These are phyloP conservation scores for Etia nguti DNA, from an alignment of 2,113 vertebrate species.

Conservation along the genomic window DNA sequence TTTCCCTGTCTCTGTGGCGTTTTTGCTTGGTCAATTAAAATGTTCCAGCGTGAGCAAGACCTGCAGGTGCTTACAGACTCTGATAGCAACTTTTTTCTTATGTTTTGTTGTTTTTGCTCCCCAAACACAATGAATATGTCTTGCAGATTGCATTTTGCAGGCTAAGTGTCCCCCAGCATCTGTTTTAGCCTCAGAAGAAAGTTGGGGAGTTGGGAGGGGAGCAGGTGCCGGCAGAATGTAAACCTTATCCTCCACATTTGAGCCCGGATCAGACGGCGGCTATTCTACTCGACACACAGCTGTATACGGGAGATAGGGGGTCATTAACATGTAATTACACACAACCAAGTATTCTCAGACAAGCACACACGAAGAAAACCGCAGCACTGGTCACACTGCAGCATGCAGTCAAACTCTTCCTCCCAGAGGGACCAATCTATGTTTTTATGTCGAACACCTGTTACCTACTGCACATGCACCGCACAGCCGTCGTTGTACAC, in stretches of 20 bases:
- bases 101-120: neutral
- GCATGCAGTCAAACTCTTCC: constrained; percentile 3
- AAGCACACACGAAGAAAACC: neutral
- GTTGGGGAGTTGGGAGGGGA: constrained; percentile 21
- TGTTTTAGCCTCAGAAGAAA: constrained; percentile 37
- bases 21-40: constrained; percentile 62
- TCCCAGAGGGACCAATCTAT: constrained; percentile 57
- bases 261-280: constrained; percentile 24
- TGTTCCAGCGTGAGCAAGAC: constrained; percentile 45
- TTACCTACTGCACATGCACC: constrained; percentile 21
- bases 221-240: constrained; percentile 32
- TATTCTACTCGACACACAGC: constrained; percentile 12
- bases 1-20: constrained; percentile 12
- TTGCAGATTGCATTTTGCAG: constrained; percentile 51
- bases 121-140: constrained; percentile 22
- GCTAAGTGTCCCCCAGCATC: constrained; percentile 50
- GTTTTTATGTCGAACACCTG: constrained; percentile 57
- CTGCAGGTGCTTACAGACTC: constrained; percentile 53
- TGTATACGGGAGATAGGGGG: constrained; percentile 21
- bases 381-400: constrained; percentile 5
- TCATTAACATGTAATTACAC: constrained; percentile 63
- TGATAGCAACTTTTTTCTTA: constrained; percentile 20
- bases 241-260: constrained; percentile 7
- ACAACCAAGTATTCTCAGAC: neutral
- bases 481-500: neutral